Base-by-base conservation (phyloP, 92 coral and sea anemone species). In the Porites cylindrica region DNA sequence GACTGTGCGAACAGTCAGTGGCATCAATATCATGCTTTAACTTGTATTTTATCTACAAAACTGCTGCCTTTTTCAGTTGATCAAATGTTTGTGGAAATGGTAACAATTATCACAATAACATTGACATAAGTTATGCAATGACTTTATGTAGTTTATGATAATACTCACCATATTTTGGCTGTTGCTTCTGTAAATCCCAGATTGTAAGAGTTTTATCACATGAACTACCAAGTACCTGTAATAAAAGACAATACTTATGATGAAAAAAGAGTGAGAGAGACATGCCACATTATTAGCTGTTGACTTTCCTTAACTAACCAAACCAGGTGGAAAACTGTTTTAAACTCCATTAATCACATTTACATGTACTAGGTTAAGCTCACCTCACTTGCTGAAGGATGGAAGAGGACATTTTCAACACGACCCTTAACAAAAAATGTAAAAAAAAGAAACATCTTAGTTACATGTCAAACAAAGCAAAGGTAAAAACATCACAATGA, bases 331-430 rank as follows among this genome's bases (percentile, higher is more conserved):
- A 38, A 38, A 38, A 38, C 47, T 4, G 47, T 38, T 38, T 4
- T 38, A 38, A 38, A 4, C 47, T 4, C 47, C 47, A 32, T 32
- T 32, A 32, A 32, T 32, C 43, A 38, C 5, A 38, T 38, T 38
- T 38, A 38, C 47, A 38, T 38, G 47, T 38, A n/a, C 18, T 4
- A 0, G n/a, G 38, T 20, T 32, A 16, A 4, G 78, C 98, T 89
- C 90, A 96, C 99, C 77, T 95, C 95, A 88, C 90, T 91, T 69
- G 98, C 98, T 84, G 91, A 75, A 38, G 99, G 98, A 84, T 96
- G 98, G 80, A 93, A 96, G 23, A 94, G 79, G 4, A 96, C 96
- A 95, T 90, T 93, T 71, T 96, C 99, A 17, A 96, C 95, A 51
- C 96, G 94, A 76, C 83, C 82, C 99, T 96, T 10, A 72, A 83